Conservation (phyloP, 1,140 invertebrate genomes). For the Eupristina koningsbergeri region DNA sequence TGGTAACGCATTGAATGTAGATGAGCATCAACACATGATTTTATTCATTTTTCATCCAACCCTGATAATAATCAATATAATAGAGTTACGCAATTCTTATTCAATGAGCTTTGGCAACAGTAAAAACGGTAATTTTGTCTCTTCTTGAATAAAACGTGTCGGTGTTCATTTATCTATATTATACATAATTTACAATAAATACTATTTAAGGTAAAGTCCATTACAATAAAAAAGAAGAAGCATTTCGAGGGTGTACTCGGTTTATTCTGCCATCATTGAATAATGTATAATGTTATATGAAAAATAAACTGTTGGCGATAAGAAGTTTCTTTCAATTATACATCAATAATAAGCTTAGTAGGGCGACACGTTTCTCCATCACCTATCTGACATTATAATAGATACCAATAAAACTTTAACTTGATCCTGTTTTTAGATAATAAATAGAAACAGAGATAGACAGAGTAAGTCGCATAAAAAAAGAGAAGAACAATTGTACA, state of each 20-base stretch:
- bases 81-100: no score
- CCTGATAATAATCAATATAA: no score
- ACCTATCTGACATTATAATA: neutral
- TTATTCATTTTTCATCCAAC: no score
- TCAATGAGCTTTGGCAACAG: no score
- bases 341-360: neutral
- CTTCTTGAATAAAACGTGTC: neutral
- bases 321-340: conserved; percentile 24
- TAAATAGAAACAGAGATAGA: no score
- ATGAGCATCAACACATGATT: no score
- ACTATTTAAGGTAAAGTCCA: neutral
- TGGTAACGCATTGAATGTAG: no score
- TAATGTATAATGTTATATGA: neutral
- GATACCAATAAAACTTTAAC: no score
- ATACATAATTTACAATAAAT: neutral
- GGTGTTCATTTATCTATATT: neutral
- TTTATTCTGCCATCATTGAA: no score
- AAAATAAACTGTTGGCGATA: neutral
- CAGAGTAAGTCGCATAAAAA: no score
- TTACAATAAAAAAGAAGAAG: neutral
- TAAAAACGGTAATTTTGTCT: neutral
- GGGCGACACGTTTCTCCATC: neutral
- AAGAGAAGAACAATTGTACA: no score
- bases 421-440: no score
- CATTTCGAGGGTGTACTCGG: neutral